These are phyloP conservation scores for Saguinus midas DNA, from an alignment of 2,113 vertebrate species.

Conservation along the genomic window DNA sequence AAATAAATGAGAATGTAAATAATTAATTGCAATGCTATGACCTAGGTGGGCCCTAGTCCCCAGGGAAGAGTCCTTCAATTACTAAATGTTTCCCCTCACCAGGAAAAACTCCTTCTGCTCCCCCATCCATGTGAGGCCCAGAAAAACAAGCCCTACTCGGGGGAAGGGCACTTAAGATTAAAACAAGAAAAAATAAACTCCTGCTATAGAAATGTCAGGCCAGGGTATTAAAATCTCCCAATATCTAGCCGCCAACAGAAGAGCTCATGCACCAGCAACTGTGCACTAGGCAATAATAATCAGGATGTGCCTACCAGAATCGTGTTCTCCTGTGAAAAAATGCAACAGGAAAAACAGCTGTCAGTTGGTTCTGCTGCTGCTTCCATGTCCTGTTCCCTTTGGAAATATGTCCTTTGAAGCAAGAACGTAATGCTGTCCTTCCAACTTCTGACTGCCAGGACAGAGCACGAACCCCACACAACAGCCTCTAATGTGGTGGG, in stretches of 20 bases:
- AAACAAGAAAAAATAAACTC: constrained; percentile 1
- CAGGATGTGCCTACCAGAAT: neutral
- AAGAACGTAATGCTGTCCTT: neutral
- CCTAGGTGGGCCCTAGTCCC: neutral
- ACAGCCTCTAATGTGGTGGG: neutral
- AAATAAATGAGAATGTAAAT: constrained; percentile 33
- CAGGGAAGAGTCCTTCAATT: neutral
- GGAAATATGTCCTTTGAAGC: neutral
- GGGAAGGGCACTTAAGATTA: neutral
- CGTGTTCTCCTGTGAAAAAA: neutral
- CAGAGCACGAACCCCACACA: neutral
- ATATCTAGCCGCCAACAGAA: neutral
- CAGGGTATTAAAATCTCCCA: neutral
- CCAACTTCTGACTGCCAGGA: neutral
- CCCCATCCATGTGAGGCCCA: neutral
- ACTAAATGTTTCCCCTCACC: neutral
- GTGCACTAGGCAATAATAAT: neutral
- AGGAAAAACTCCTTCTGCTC: neutral
- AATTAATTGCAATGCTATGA: constrained; percentile 15
- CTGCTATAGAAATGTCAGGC: neutral
- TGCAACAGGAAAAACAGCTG: neutral
- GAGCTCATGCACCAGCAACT: neutral
- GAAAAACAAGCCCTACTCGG: neutral
- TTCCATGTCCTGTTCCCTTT: neutral
- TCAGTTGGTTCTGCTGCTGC: neutral